Evolutionary conservation across 2,113 vertebrate species (phyloP), one percentile per base, ranked within the genome.

Genomic region (Toxotes chatareus): DNA sequence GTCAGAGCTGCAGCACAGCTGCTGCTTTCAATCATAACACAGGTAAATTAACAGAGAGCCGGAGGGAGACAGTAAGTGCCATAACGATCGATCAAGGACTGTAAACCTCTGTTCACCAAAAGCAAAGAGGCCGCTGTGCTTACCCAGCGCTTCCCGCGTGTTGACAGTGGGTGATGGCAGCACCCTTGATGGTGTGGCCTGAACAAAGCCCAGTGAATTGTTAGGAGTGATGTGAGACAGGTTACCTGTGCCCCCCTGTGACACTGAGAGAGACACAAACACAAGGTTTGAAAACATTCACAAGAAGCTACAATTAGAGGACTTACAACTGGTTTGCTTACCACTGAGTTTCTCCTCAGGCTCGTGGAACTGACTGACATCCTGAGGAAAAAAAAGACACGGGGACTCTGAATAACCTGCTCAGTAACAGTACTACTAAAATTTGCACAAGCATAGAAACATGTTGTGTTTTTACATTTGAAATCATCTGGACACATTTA

Each of bases 141-240:
- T 92, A 99, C 98, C 97, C 85, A 99, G 71, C 0, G 98, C 98
- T 86, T 99, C 97, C 21, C 96, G 97, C 0, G 98, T 99, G 90
- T 99, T 97, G 27, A 99, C 97, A 0, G 97, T 99, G 34, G 98
- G 98, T 0, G 98, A 99, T 0, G 98, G 98, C 4, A 96, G 96
- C 46, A 88, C 96, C 82, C 94, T 94, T 23, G 97, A 97, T 0
- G 97, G 97, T 0, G 98, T 99, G 27, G 92, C 94, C 69, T 96
- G 96, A 23, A 76, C 86, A 0, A 83, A 89, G 68, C 96, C 95
- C 87, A 97, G 90, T 0, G 97, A 99, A 0, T 92, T 96, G 91
- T 98, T 98, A 17, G 97, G 97, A 13, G 97, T 99, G 69, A 94
- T 36, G 13, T 96, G 96, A 76, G 95, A 97, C 88, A 94, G 90